Conservation (phyloP, 2,888 invertebrate species). For the Hylaea fasciaria region DNA sequence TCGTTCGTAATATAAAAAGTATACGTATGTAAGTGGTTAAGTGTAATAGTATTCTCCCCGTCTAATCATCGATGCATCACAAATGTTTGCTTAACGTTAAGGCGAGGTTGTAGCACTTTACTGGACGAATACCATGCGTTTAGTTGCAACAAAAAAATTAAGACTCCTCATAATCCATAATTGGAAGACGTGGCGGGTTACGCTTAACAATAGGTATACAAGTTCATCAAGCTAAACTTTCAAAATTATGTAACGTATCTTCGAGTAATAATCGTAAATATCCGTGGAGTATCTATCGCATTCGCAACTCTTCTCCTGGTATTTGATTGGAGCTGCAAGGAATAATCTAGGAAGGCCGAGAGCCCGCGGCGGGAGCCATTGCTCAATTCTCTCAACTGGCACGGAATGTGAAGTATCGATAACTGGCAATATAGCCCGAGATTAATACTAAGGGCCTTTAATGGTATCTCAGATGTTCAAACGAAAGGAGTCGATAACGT, state of each 20-base stretch:
- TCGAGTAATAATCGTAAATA: constrained; percentile 15
- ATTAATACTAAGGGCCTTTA: not conserved
- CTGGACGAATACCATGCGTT: too few species aligned
- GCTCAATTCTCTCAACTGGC: constrained; percentile 62
- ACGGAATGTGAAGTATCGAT: constrained; percentile 19
- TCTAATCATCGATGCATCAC: too few species aligned
- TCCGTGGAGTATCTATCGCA: constrained; percentile 46
- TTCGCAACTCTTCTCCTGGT: constrained; percentile 45
- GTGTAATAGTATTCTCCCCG: too few species aligned
- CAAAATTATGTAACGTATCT: not conserved
- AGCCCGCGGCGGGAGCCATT: constrained; percentile 61
- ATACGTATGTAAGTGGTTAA: too few species aligned
- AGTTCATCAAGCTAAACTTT: not conserved
- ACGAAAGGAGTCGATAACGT: not conserved
- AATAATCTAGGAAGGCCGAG: constrained; percentile 62
- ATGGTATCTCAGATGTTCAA: not conserved
- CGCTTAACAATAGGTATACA: too few species aligned
- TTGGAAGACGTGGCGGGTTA: too few species aligned
- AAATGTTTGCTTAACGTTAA: too few species aligned
- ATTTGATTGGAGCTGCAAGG: constrained; percentile 56
- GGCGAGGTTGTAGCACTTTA: too few species aligned
- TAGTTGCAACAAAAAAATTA: too few species aligned
- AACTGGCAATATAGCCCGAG: constrained; percentile 8
- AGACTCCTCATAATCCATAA: too few species aligned
- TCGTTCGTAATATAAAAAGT: too few species aligned